Evolutionary conservation across 2,888 invertebrate genomes (phyloP), one percentile per base, ranked within the genome.

Genomic region (Nemotelus pantherinus): DNA sequence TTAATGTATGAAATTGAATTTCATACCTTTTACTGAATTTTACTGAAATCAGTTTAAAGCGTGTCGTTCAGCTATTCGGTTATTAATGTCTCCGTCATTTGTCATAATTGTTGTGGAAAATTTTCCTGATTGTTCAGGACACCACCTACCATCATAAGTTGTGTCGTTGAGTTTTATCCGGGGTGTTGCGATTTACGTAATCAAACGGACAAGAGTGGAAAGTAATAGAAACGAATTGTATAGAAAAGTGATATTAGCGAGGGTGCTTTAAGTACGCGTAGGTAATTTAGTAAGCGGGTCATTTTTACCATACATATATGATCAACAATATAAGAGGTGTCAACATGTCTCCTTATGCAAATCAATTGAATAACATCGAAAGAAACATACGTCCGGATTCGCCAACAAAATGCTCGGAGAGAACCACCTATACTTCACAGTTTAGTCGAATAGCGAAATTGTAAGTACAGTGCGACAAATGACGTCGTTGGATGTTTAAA

Each of bases 371-470:
- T 48, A 83, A 83, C 71, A 82, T 80, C 3, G 82, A 39, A 70
- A 77, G 67, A 71, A 70, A 41, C 53, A 53, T 45, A 67, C 77
- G 68, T 80, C 70, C 41, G 9, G 63, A 55, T 6, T 76, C 78
- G 67, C 84, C 85, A 45, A 83, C 85, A 5, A 84, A 82, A 74
- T 83, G 83, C 43, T 85, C 86, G 41, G 86, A 86, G 76, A 82
- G 82, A 72, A 84, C 86, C 50, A 82, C 25, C 25, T 25, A 25
- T 25, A 25, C 82, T 76, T 82, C 79, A 78, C 84, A 82, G 67
- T 86, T 82, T 79, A 85, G 84, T 80, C 85, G 86, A 48, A 81
- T 87, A 64, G 85, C 87, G 74, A 86, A 87, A 84, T 82, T 87
- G 86, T 86, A 84, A 86, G 86, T 77, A 41, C 57, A 25, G 25